These are phyloP conservation scores for Cryptocephalus moraei DNA, from an alignment of 2,888 invertebrate genomes.

Conservation along the genomic window DNA sequence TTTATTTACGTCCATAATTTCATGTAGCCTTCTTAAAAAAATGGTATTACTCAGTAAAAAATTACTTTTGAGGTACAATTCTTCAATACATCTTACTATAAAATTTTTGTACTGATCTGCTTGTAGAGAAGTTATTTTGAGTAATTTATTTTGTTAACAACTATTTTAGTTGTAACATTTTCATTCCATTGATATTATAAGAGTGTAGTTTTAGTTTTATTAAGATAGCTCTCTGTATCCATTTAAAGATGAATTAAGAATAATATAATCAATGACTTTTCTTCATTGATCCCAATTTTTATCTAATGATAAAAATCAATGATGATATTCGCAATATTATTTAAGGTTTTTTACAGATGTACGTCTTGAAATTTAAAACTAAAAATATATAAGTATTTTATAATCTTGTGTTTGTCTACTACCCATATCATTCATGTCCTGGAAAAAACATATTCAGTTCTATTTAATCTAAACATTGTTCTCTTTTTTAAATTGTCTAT, in stretches of 20 bases:
- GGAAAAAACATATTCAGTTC: too few species aligned
- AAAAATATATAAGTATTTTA: constrained; percentile 20
- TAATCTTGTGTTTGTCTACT: not conserved
- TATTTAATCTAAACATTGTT: too few species aligned
- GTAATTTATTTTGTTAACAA: constrained; percentile 15
- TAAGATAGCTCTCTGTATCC: constrained; percentile 37
- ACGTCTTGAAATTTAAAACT: constrained; percentile 29
- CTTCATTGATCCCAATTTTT: constrained; percentile 16
- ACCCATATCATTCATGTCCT: too few species aligned
- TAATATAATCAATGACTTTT: constrained; percentile 23
- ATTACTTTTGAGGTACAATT: constrained; percentile 24
- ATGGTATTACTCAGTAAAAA: constrained; percentile 16
- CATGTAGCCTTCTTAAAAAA: constrained; percentile 19
- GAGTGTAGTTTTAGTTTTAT: constrained; percentile 28
- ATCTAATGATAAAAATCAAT: constrained; percentile 18
- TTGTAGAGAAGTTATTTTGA: constrained; percentile 8
- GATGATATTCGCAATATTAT: constrained; percentile 31
- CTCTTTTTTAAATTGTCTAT: too few species aligned
- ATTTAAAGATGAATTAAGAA: constrained; percentile 24
- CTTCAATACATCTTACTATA: constrained; percentile 28
- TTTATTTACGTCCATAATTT: constrained; percentile 26
- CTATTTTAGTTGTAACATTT: constrained; percentile 6
- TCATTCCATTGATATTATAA: constrained; percentile 11
- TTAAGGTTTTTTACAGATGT: constrained; percentile 32
- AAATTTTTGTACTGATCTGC: constrained; percentile 6